These are phyloP conservation scores for Chunga burmeisteri DNA, from an alignment of 2,113 vertebrate genomes.

Conservation along the genomic window DNA sequence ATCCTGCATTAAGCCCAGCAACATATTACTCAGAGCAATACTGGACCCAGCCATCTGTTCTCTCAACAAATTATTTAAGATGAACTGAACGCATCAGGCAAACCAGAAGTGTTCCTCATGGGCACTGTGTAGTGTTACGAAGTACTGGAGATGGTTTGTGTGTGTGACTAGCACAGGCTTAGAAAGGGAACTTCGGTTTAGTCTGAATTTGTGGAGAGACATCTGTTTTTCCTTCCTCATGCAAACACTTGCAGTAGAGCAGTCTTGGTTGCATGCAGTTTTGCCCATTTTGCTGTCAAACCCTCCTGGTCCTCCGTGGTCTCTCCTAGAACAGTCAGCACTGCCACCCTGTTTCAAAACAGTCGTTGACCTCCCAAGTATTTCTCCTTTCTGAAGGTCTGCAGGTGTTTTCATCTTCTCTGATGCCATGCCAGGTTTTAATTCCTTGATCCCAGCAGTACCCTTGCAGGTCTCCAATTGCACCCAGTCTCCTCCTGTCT, in stretches of 20 bases:
- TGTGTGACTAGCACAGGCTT: neutral
- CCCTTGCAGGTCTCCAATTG: neutral
- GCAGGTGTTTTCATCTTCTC: neutral
- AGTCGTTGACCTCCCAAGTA: neutral
- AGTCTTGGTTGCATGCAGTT: rapidly evolving
- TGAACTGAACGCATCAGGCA: neutral
- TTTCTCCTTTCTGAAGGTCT: neutral
- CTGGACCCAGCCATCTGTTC: neutral
- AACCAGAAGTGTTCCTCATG: neutral
- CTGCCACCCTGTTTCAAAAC: neutral
- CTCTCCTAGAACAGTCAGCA: neutral
- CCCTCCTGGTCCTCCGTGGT: neutral
- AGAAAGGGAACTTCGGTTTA: neutral
- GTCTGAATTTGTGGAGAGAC: neutral
- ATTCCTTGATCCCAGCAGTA: neutral
- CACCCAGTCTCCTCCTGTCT: neutral
- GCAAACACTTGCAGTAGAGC: neutral
- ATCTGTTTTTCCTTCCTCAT: neutral
- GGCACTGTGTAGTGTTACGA: neutral
- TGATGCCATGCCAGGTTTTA: neutral
- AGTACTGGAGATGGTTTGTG: neutral
- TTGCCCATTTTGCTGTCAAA: neutral
- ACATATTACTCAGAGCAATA: neutral
- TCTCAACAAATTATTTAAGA: neutral
- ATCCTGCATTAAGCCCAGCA: neutral